Base-by-base conservation (phyloP, 2,113 vertebrate species). In the Silurus asotus region DNA sequence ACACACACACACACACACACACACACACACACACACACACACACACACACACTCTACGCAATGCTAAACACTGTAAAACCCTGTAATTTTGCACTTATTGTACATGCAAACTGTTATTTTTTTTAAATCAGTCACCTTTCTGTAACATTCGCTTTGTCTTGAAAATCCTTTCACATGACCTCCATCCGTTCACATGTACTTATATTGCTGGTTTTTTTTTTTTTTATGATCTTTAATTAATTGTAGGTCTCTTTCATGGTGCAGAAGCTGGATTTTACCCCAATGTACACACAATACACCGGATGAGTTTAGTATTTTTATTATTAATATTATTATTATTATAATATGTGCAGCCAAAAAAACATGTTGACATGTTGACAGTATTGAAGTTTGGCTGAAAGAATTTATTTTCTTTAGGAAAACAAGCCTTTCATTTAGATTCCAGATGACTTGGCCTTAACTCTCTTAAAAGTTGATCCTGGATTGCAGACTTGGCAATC, bases 71-170 rank as follows among this genome's bases (percentile, higher is more conserved):
- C 37, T 51, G 51, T 19, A 1, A 49, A 81, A 72, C 45, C 23
- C 65, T 49, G 53, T 70, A 70, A 61, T 86, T 81, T 51, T n/a
- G 61, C 48, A 5, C 20, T 28, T 15, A 64, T 69, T 25, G 76
- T 19, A 20, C 8, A 61, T 55, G 17, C 72, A 86, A 86, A 86
- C 77, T 81, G 15, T 61, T 58, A 81, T 81, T 86, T 86, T 67
- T 45, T 25, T n/a, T n/a, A n/a, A n/a, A n/a, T n/a, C n/a, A n/a
- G n/a, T n/a, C n/a, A n/a, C 4, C 37, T 4, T 76, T 56, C 20
- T 23, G 1, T 49, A 64, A 19, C 25, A 56, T 56, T 45, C 11
- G 25, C 76, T 25, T 58, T 8, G 10, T 25, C 58, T 10, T 62
- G 20, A 15, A 14, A 56, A 85, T 14, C 83, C 51, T 45, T 20